These are phyloP conservation scores for Nephrocerus scutellatus DNA, from an alignment of 2,888 invertebrate genomes.

Conservation along the genomic window DNA sequence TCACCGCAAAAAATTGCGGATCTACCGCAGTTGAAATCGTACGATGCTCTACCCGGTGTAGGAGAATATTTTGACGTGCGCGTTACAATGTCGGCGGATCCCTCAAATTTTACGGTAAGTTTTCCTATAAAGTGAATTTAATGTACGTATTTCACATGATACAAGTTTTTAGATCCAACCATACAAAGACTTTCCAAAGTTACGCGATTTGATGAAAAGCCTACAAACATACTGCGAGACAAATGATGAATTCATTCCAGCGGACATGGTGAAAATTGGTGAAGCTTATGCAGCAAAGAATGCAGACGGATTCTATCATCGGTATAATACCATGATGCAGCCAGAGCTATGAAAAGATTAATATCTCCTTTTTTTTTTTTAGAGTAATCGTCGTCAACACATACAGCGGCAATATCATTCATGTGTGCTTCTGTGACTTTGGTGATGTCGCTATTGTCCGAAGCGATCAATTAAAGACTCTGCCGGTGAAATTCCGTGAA, in stretches of 20 bases:
- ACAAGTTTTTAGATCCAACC: conserved; percentile 49
- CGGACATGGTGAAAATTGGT: conserved; percentile 51
- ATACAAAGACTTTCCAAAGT: conserved; percentile 42
- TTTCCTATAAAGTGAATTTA: not conserved
- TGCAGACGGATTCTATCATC: conserved; percentile 62
- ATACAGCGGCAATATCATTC: conserved; percentile 52
- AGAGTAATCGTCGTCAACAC: conserved; percentile 54
- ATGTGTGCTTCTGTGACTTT: conserved; percentile 59
- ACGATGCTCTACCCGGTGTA: conserved; percentile 34
- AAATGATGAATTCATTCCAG: conserved; percentile 49
- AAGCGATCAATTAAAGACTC: conserved; percentile 51
- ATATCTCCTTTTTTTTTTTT: too few species aligned
- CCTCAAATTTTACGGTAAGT: conserved; percentile 47
- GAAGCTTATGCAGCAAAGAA: conserved; percentile 64
- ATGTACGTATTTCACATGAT: not conserved
- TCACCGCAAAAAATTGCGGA: conserved; percentile 29
- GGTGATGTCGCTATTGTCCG: conserved; percentile 56
- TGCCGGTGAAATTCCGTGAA: conserved; percentile 52
- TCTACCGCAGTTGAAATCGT: conserved; percentile 25
- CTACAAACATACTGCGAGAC: conserved; percentile 58
- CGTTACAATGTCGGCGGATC: conserved; percentile 69
- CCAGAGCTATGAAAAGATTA: too few species aligned
- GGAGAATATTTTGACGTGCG: conserved; percentile 63
- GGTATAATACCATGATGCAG: conserved; percentile 53
- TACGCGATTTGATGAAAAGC: conserved; percentile 59